Evolutionary conservation across 2,113 vertebrate species (phyloP).

Genomic region (Sisor rabdophorus): DNA sequence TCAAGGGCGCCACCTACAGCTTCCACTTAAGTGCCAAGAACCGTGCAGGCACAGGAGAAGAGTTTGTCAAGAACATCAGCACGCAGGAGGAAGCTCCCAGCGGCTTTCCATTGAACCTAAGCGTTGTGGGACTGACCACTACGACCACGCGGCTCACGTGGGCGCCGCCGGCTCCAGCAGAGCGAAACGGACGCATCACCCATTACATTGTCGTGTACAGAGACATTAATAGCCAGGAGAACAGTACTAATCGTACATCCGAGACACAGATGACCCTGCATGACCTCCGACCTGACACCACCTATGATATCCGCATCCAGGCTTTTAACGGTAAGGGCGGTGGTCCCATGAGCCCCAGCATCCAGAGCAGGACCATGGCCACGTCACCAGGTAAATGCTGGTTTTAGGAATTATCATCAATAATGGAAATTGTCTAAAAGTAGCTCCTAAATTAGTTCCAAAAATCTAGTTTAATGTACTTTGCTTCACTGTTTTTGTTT

Average conservation of each 20-base stretch:
- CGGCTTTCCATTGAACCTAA: constrained; percentile 88
- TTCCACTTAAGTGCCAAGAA: constrained; percentile 88
- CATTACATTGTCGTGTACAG: constrained; percentile 85
- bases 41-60: constrained; percentile 84
- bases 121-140: constrained; percentile 82
- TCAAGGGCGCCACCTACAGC: constrained; percentile 88
- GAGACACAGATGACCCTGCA: constrained; percentile 73
- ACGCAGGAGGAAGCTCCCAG: constrained; percentile 83
- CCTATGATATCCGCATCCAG: constrained; percentile 88
- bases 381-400: constrained; percentile 55
- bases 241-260: constrained; percentile 74
- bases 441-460: no score
- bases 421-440: background rate
- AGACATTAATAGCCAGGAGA: constrained; percentile 91
- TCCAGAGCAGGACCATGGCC: constrained; percentile 93
- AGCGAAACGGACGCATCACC: constrained; percentile 83
- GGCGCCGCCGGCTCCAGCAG: constrained; percentile 81
- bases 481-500: background rate
- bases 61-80: constrained; percentile 85
- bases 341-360: constrained; percentile 91
- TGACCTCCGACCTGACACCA: constrained; percentile 85
- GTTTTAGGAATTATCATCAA: background rate
- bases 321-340: constrained; percentile 85
- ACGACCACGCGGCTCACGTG: constrained; percentile 84
- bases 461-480: background rate